phyloP scores from a whole-genome alignment of 2,888 invertebrate species.

The Euplagia quadripunctaria region DNA sequence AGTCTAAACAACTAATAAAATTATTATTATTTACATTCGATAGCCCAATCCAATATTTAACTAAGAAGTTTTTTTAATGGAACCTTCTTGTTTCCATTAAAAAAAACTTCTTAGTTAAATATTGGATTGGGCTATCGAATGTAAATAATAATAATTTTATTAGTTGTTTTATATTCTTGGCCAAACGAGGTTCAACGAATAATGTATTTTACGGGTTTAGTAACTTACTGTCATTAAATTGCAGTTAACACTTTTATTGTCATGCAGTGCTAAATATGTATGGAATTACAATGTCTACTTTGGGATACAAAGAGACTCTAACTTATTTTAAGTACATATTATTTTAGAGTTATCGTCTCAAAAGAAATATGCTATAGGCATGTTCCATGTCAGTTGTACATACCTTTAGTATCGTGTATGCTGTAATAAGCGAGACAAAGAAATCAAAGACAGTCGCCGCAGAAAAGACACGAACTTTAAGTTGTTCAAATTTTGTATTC shows the following conservation, averaged over 20 bases:
- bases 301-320: background rate
- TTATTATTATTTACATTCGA: background rate
- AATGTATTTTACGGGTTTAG: background rate
- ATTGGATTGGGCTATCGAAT: background rate
- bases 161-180: background rate
- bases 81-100: no score
- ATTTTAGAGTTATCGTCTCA: background rate
- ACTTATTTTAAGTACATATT: background rate
- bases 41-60: background rate
- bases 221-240: background rate
- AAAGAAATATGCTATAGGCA: background rate
- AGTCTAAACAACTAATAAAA: constrained; percentile 3
- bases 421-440: no score
- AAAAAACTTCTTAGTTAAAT: no score
- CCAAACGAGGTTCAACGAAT: background rate
- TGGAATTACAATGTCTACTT: background rate
- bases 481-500: no score
- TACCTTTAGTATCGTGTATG: no score
- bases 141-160: constrained; percentile 3
- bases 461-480: no score
- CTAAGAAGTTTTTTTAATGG: no score
- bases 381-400: no score
- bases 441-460: no score
- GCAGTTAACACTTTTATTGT: background rate
- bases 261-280: background rate